These are phyloP conservation scores for Mesaphorura yosii DNA, from an alignment of 1,140 invertebrate genomes.

Conservation along the genomic window DNA sequence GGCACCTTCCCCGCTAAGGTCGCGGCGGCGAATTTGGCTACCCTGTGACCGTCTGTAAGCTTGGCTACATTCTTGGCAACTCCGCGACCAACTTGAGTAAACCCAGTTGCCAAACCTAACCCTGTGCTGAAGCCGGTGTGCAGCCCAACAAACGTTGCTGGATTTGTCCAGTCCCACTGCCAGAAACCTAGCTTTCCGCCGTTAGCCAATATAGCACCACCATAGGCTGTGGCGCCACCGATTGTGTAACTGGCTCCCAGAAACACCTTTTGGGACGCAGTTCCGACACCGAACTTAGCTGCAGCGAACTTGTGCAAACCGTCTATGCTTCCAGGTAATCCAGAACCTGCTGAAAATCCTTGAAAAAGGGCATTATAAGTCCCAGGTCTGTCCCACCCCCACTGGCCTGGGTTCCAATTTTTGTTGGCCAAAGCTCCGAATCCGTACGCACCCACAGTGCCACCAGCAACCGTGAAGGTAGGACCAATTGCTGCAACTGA, in stretches of 20 bases:
- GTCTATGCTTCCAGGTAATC: neutral
- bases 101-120: neutral
- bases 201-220: neutral
- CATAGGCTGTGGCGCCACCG: neutral
- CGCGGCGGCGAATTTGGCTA: too few relatives aligned
- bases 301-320: neutral
- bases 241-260: neutral
- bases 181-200: neutral
- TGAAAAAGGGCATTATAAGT: conserved; percentile 9
- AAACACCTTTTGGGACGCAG: neutral
- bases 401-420: conserved; percentile 8
- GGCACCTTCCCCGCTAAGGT: too few relatives aligned
- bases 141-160: neutral
- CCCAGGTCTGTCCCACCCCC: conserved; percentile 3
- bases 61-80: neutral
- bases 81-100: neutral
- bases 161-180: conserved; percentile 11
- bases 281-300: neutral
- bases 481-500: conserved; percentile 1
- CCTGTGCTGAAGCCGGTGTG: neutral
- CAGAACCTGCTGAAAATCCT: conserved; percentile 5
- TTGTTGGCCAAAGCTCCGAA: neutral
- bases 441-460: conserved; percentile 6
- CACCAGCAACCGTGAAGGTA: conserved; percentile 4
- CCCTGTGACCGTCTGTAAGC: neutral